phyloP scores from a whole-genome alignment of 2,113 vertebrate species.

The Cranoglanis bouderius region DNA sequence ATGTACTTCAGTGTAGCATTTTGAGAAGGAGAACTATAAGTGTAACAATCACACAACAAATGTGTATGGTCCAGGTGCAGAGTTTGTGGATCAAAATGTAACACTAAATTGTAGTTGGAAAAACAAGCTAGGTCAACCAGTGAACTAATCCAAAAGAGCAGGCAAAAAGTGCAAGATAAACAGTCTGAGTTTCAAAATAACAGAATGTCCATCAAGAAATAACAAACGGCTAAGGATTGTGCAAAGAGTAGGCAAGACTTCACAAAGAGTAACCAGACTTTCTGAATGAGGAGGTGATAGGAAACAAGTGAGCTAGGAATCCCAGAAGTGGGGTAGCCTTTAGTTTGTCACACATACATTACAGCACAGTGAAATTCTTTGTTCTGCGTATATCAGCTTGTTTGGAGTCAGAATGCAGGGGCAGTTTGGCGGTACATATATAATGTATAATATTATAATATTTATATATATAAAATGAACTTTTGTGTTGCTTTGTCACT shows the following conservation, averaged over 20 bases:
- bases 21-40: background rate
- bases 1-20: background rate
- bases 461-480: too few relatives aligned
- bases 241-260: background rate
- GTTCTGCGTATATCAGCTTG: too few relatives aligned
- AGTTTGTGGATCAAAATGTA: background rate
- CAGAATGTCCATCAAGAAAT: background rate
- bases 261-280: background rate
- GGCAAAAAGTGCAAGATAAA: background rate
- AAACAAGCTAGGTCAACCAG: background rate
- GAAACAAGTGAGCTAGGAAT: background rate
- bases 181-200: background rate
- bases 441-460: too few relatives aligned
- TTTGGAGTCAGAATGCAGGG: too few relatives aligned
- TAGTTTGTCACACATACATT: too few relatives aligned
- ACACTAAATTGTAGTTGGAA: background rate
- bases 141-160: background rate
- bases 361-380: too few relatives aligned
- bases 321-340: background rate
- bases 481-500: background rate
- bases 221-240: background rate
- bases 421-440: too few relatives aligned
- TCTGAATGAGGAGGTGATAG: background rate
- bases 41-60: background rate
- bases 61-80: background rate